These are phyloP conservation scores for Eupristina koningsbergeri DNA, from an alignment of 1,140 invertebrate species.

Conservation along the genomic window DNA sequence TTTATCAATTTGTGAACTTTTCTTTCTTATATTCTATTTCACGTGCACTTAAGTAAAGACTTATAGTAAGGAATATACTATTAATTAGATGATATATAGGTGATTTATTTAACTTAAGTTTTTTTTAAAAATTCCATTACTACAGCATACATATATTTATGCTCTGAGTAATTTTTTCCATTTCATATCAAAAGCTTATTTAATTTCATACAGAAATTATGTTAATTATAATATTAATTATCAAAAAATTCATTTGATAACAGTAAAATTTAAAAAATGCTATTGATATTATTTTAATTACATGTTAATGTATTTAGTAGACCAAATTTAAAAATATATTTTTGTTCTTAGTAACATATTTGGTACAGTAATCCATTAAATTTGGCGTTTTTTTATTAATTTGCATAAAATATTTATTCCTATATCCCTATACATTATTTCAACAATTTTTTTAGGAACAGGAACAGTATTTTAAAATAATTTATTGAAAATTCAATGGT, in stretches of 20 bases:
- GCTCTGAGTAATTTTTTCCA: neutral
- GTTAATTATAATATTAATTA: neutral
- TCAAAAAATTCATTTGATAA: conserved; percentile 7
- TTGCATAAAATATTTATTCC: conserved; percentile 45
- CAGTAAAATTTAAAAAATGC: conserved; percentile 9
- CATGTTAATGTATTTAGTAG: conserved; percentile 19
- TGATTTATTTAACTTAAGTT: too few relatives aligned
- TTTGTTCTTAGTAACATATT: conserved; percentile 15
- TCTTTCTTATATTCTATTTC: too few relatives aligned
- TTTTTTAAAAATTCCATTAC: too few relatives aligned
- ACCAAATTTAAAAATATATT: conserved; percentile 50
- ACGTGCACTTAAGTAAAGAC: too few relatives aligned
- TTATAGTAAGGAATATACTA: too few relatives aligned
- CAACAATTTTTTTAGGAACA: conserved; percentile 45
- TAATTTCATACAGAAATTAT: conserved; percentile 31
- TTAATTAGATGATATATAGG: too few relatives aligned
- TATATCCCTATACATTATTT: conserved; percentile 37
- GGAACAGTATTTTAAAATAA: conserved; percentile 24
- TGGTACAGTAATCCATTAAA: conserved; percentile 20
- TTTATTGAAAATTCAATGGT: neutral
- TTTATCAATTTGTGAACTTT: too few relatives aligned
- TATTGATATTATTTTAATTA: neutral
- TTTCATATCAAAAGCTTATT: neutral
- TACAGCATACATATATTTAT: too few relatives aligned
- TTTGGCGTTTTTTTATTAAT: conserved; percentile 29